Evolutionary conservation across 2,797 vertebrate genomes (phyloP).

Genomic region (Acipenser ruthenus): DNA sequence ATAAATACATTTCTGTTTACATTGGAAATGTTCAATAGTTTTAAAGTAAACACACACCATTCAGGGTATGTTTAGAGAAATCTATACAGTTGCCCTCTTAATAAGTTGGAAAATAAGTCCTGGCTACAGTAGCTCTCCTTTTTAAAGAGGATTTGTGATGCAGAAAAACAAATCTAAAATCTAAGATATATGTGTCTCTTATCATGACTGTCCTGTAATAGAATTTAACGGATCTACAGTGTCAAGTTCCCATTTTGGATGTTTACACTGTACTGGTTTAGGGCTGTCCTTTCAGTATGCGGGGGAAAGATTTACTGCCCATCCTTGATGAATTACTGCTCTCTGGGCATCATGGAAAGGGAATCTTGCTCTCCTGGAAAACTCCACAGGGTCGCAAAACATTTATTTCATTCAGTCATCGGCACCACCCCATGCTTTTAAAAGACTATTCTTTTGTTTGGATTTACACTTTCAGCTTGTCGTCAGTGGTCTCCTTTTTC

Average conservation of each 20-base stretch:
- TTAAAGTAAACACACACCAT: too few species aligned
- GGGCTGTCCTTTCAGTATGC: not conserved
- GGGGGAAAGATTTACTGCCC: not conserved
- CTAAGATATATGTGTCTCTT: not conserved
- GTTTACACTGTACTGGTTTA: not conserved
- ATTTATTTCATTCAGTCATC: not conserved
- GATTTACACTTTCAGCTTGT: not conserved
- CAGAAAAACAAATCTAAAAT: too few species aligned
- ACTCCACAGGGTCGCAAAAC: not conserved
- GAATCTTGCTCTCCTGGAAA: not conserved
- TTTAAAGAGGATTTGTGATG: too few species aligned
- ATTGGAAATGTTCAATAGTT: too few species aligned
- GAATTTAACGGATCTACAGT: not conserved
- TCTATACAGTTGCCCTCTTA: too few species aligned
- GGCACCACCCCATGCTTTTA: not conserved
- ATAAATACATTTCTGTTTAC: too few species aligned
- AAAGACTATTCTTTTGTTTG: constrained; percentile 2
- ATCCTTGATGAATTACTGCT: not conserved
- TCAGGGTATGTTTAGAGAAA: too few species aligned
- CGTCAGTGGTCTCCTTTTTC: not conserved
- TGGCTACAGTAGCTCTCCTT: too few species aligned
- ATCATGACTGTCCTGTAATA: not conserved
- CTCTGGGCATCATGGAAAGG: not conserved
- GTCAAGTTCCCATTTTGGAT: not conserved
- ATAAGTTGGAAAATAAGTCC: too few species aligned